Evolutionary conservation across 1,140 invertebrate species (phyloP).

Genomic region (Plectrocnemia conspersa): DNA sequence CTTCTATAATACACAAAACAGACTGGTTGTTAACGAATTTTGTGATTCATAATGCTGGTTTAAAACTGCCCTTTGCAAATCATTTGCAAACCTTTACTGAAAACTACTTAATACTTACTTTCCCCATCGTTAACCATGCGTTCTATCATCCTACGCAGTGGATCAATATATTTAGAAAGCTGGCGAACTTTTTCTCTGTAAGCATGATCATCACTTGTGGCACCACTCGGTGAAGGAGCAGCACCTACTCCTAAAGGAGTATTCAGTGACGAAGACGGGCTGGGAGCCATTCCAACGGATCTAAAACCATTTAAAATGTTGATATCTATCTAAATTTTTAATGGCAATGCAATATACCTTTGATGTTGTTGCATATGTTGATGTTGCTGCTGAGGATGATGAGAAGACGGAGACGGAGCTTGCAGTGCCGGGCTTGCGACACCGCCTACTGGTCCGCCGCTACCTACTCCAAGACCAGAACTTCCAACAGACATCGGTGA

Average conservation of each 20-base stretch:
- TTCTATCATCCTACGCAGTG: slow-evolving; percentile 79
- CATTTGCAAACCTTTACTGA: too few relatives aligned
- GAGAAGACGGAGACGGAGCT: slow-evolving; percentile 38
- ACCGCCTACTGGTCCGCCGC: slow-evolving; percentile 35
- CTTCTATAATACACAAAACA: too few relatives aligned
- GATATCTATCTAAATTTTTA: too few relatives aligned
- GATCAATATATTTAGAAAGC: slow-evolving; percentile 89
- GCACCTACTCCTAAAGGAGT: slow-evolving; percentile 68
- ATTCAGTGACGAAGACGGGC: slow-evolving; percentile 74
- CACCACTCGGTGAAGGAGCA: slow-evolving; percentile 58
- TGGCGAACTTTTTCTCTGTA: slow-evolving; percentile 90
- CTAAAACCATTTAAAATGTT: slow-evolving; percentile 15
- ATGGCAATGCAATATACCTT: slow-evolving; percentile 35
- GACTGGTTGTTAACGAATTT: too few relatives aligned
- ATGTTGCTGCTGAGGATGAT: slow-evolving; percentile 23
- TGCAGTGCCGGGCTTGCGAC: slow-evolving; percentile 44
- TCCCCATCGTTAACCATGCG: slow-evolving; percentile 80
- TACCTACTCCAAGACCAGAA: slow-evolving; percentile 35
- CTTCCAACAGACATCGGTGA: slow-evolving; percentile 45
- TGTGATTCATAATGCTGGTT: too few relatives aligned
- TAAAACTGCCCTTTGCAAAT: too few relatives aligned
- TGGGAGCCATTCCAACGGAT: slow-evolving; percentile 63
- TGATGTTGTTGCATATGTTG: slow-evolving; percentile 44
- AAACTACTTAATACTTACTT: slow-evolving; percentile 46
- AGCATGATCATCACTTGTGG: slow-evolving; percentile 70